A percentile compares a stretch with the other conserved stretches of the same genome.
Conservation (phyloP, 2,888 invertebrate species). For the Saturnia pavonia region DNA sequence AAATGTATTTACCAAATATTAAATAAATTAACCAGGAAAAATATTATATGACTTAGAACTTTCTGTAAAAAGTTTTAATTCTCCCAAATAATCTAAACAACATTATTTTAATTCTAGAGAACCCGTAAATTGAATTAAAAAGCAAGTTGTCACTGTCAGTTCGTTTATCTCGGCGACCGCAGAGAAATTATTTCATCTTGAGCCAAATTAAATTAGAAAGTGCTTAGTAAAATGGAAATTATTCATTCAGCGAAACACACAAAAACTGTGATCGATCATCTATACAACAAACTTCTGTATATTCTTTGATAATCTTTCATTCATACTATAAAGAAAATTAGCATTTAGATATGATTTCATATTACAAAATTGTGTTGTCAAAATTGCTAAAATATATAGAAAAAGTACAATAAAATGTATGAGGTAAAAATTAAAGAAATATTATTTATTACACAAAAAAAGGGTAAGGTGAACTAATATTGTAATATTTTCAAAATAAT, state of each 20-base stretch:
- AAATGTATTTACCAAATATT: neutral
- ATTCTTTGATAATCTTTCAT: conserved; percentile 39
- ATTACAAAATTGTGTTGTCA: neutral
- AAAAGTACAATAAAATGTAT: neutral
- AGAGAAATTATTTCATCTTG: conserved; percentile 35
- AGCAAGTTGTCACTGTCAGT: conserved; percentile 48
- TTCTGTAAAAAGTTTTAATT: neutral
- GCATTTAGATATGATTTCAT: neutral
- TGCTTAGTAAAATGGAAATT: conserved; percentile 58
- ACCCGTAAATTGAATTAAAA: conserved; percentile 43
- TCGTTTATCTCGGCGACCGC: conserved; percentile 29
- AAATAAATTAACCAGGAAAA: neutral
- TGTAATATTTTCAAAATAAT: too few species aligned
- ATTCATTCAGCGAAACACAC: conserved; percentile 55
- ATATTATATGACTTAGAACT: neutral
- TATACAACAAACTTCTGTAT: conserved; percentile 61
- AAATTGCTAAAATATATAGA: neutral
- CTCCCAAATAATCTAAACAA: neutral
- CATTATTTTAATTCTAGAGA: conserved; percentile 26
- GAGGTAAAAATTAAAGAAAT: too few species aligned
- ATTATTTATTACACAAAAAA: too few species aligned
- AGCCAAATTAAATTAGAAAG: conserved; percentile 41
- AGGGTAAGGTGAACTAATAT: too few species aligned
- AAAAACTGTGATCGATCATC: conserved; percentile 57
- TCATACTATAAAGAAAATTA: neutral